Evolutionary conservation across 2,113 vertebrate species (phyloP), one percentile per base, ranked within the genome.

Genomic region (Spheniscus mendiculus): DNA sequence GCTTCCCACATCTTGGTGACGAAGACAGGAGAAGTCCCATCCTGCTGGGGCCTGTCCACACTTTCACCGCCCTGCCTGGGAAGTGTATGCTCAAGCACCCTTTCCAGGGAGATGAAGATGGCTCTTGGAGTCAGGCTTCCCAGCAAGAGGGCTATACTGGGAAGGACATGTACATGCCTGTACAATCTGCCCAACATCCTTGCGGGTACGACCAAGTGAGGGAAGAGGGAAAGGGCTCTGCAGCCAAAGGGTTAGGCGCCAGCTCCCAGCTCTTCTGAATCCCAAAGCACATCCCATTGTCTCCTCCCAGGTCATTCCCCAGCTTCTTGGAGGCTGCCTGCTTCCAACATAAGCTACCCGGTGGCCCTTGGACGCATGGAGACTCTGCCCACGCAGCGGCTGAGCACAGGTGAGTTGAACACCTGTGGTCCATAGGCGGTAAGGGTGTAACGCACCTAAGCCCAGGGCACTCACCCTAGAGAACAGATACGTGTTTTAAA

Each of bases 401-500:
- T 62, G 63, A 80, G 30, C 3, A 2, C 18, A 18, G 36, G 5
- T 10, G 19, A 52, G 26, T 17, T 6, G 0, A 81, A 78, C 30
- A 58, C 17, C 42, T 42, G 87, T 0, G 1, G 12, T 38, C 20
- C 1, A 1, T 11, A 50, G n/a, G 78, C 1, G 2, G 9, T 53
- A 62, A 79, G n/a, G 42, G 10, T 16, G 16, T 22, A 63, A 23
- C 11, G 76, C 42, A 55, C 15, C 30, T 53, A 36, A 74, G 58
- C 34, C 61, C 10, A 56, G 19, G 26, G 6, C 56, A 58, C 36
- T 70, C 11, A 0, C 38, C 52, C 19, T 40, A 50, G 65, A 74
- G 61, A 82, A 40, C 22, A 78, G 50, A 42, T 15, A 32, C 0
- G 0, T 34, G 6, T 19, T 84, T 62, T 70, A 78, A 93, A 82